Conservation (phyloP, 1,140 invertebrate genomes). For the Macrosteles quadrilineatus region DNA sequence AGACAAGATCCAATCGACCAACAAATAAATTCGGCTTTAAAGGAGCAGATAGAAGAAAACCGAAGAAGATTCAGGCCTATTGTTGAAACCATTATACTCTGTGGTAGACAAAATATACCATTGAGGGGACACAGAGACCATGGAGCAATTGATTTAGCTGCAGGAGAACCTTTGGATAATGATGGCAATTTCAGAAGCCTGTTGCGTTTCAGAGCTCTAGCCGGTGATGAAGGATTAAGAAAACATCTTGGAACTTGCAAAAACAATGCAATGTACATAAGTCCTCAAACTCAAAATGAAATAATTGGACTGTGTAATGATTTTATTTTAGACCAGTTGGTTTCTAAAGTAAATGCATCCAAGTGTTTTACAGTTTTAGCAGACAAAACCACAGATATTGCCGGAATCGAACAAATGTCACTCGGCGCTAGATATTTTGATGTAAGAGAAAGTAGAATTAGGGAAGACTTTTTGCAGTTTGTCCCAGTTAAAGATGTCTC, state of each 20-base stretch:
- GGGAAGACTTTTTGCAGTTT: too few relatives aligned
- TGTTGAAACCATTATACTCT: background rate
- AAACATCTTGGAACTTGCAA: background rate
- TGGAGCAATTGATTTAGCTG: background rate
- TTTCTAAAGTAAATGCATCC: background rate
- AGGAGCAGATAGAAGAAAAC: background rate
- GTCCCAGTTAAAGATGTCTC: too few relatives aligned
- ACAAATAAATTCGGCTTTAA: too few relatives aligned
- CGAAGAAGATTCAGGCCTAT: background rate
- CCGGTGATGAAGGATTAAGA: background rate
- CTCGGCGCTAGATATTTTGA: too few relatives aligned
- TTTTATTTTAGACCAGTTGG: background rate
- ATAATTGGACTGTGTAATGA: background rate
- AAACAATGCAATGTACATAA: background rate
- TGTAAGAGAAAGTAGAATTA: too few relatives aligned
- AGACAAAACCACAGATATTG: too few relatives aligned
- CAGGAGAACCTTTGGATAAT: background rate
- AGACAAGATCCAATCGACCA: background rate
- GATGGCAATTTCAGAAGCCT: background rate
- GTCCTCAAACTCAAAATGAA: background rate
- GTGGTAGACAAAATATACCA: background rate
- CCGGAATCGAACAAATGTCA: too few relatives aligned
- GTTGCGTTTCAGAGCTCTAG: background rate
- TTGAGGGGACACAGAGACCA: background rate
- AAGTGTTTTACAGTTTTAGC: background rate